A percentile compares a stretch with the other conserved stretches of the same genome.
Conservation (phyloP, 2,113 vertebrate species). For the Numenius arquata region DNA sequence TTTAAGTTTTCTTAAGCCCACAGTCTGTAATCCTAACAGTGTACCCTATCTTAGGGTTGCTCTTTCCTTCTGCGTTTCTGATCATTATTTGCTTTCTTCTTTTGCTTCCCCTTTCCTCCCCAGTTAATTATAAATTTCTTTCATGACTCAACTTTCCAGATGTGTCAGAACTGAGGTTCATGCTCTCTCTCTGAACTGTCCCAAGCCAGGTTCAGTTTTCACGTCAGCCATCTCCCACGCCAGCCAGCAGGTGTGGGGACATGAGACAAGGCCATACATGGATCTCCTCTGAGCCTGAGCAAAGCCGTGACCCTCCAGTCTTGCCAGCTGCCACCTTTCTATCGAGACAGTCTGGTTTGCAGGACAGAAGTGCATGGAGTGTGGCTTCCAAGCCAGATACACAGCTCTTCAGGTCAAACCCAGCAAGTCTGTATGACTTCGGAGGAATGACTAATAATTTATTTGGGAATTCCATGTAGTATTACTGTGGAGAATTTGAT, state of each 20-base stretch:
- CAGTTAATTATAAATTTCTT: background rate
- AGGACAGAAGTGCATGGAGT: rapidly evolving
- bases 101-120: background rate
- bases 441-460: background rate
- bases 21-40: background rate
- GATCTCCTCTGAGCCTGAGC: background rate
- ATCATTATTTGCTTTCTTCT: background rate
- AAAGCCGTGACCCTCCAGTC: rapidly evolving
- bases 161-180: background rate
- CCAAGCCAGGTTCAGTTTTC: background rate
- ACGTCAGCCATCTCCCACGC: background rate
- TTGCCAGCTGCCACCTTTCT: background rate
- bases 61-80: background rate
- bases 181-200: background rate
- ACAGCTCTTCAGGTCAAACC: background rate
- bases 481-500: background rate
- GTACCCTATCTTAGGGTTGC: background rate
- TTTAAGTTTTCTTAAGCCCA: background rate
- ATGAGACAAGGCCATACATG: background rate
- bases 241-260: background rate
- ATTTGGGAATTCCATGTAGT: background rate
- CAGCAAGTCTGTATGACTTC: background rate
- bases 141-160: background rate
- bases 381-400: background rate
- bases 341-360: rapidly evolving